Conservation (phyloP, 2,113 vertebrate species). For the Psammodynastes pulverulentus region DNA sequence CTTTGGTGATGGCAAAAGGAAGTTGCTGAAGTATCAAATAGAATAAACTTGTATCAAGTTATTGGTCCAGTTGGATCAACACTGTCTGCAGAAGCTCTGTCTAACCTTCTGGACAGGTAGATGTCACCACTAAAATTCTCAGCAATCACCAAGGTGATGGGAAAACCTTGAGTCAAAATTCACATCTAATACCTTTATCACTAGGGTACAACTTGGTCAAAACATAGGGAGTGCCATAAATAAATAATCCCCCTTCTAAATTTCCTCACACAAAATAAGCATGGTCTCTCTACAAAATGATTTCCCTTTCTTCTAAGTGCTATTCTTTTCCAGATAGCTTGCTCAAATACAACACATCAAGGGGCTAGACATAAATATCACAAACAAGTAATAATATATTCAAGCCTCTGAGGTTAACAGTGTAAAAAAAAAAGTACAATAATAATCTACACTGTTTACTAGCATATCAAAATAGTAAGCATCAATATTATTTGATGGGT, state of each 20-base stretch:
- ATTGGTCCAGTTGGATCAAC: no score
- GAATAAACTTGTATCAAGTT: no score
- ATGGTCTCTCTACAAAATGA: background rate
- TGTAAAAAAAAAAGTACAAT: constrained; percentile 62
- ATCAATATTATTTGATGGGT: constrained; percentile 30
- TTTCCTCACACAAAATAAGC: constrained; percentile 22
- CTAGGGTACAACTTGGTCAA: background rate
- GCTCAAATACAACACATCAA: constrained; percentile 4
- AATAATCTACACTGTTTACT: background rate
- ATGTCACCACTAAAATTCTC: background rate
- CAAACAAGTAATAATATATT: background rate
- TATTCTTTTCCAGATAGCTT: background rate
- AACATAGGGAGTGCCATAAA: background rate
- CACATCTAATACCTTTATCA: background rate
- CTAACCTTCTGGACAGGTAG: no score
- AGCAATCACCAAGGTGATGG: background rate
- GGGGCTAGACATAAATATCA: constrained; percentile 40
- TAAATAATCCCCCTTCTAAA: background rate
- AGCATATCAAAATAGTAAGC: background rate
- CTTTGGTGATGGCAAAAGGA: background rate
- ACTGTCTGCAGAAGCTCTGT: background rate
- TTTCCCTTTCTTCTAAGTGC: background rate
- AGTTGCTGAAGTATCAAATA: background rate
- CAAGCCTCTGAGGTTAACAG: constrained; percentile 36
- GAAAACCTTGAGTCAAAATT: background rate